Base-by-base conservation (phyloP, 2,797 vertebrate genomes). In the Ceyx erithaca region DNA sequence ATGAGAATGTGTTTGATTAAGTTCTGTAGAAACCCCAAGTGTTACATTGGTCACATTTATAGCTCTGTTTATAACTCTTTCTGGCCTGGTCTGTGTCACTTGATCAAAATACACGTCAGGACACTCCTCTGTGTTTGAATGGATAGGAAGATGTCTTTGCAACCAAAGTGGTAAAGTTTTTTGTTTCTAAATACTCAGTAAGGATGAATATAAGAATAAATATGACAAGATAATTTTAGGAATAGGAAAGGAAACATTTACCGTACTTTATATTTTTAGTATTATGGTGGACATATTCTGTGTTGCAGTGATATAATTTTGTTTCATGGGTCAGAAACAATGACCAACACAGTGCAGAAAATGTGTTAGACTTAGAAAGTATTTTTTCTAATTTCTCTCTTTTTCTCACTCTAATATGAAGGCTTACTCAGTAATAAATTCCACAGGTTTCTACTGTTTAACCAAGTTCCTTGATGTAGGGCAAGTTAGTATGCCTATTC, bases 1-100 rank as follows among this genome's bases (percentile, higher is more conserved):
- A 51, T 35, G 19, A 62, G 43, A 78, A 69, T 72, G 7, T 81
- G 77, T 84, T 87, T 83, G 20, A 14, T 80, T 83, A 77, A 72
- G 46, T 48, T 72, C 26, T 72, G 33, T 58, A 71, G 55, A 79
- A 83, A 40, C 15, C 16, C 21, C 31, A 19, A 68, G 26, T 54
- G 15, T 62, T 78, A 20, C 1, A 22, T 71, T 67, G 19, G 12
- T 78, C 77, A 62, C 11, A 25, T 81, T 62, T 48, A 30, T 33
- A 72, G 14, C 23, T 57, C 21, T 12, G 37, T 62, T 86, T 67
- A 41, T 20, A 77, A 87, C 14, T 7, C 1, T 21, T 70, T 82
- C 31, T 10, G 2, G 25, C 31, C 70, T 68, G 33, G 12, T 61
- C 28, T 52, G 10, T 41, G 10, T 78, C 35, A 30, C 6, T 79